These are phyloP conservation scores for Taeniopygia guttata DNA, from an alignment of 2,797 vertebrate species.

Conservation along the genomic window DNA sequence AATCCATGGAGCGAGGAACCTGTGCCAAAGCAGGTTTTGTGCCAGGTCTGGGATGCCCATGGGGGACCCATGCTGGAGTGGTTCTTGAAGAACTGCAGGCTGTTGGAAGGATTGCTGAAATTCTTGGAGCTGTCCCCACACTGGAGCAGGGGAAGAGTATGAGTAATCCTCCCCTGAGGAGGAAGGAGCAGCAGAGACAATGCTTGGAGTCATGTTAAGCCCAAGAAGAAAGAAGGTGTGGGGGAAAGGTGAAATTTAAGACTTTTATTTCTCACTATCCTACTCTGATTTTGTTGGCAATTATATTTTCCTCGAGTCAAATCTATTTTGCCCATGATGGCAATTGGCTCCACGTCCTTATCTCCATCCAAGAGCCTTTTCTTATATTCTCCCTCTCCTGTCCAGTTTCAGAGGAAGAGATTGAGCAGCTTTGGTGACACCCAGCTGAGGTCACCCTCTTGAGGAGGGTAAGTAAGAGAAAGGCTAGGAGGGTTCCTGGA, in stretches of 20 bases:
- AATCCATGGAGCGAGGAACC: no score
- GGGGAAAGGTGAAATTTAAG: neutral
- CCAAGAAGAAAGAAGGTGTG: accelerated
- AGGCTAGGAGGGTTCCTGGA: neutral
- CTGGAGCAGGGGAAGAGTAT: neutral
- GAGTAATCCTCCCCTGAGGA: neutral
- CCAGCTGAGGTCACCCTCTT: neutral
- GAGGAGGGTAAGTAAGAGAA: neutral
- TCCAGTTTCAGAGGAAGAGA: neutral
- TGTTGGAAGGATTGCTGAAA: neutral
- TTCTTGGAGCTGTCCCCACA: neutral
- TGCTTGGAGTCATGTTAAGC: neutral
- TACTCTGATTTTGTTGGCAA: neutral
- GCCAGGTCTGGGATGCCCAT: no score
- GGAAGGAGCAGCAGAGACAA: neutral
- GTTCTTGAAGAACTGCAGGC: neutral
- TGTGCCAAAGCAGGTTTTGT: neutral
- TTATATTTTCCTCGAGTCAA: neutral
- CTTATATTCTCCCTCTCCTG: neutral
- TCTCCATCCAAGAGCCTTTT: accelerated
- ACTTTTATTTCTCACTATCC: neutral
- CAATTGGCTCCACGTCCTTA: neutral
- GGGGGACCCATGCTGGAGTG: neutral
- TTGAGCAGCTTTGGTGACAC: neutral
- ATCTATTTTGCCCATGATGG: neutral